Percentiles rank a stretch among this genome's conserved stretches.
phyloP scores from a whole-genome alignment of 1,140 invertebrate species.

The Aphelinus certus region DNA sequence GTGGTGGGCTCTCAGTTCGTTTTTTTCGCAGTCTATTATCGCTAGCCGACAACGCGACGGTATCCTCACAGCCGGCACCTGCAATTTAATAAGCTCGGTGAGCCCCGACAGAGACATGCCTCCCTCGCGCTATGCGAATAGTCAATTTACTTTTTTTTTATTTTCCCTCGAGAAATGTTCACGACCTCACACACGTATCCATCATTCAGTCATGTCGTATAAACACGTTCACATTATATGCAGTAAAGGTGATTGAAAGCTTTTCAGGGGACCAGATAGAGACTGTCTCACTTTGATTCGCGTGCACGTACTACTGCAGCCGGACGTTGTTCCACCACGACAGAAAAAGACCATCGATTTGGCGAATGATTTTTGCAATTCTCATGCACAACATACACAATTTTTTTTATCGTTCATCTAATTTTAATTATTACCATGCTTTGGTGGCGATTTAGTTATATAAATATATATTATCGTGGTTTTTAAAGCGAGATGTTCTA shows the following conservation, averaged over 20 bases:
- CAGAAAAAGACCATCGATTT: slow-evolving; percentile 8
- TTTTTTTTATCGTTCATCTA: slow-evolving; percentile 7
- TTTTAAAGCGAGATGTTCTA: slow-evolving; percentile 18
- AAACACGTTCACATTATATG: background rate
- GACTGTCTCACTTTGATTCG: slow-evolving; percentile 23
- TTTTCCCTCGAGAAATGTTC: no score
- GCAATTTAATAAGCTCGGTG: slow-evolving; percentile 54
- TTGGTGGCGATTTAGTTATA: no score
- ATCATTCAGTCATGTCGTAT: no score
- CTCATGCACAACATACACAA: slow-evolving; percentile 2
- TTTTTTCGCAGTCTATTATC: background rate
- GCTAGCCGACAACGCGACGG: slow-evolving; percentile 44
- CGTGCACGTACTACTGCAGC: no score
- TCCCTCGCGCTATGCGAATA: background rate
- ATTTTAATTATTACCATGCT: slow-evolving; percentile 25
- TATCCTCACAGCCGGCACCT: slow-evolving; percentile 61
- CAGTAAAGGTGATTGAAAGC: slow-evolving; percentile 13
- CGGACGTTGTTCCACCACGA: no score
- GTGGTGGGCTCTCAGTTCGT: slow-evolving; percentile 14
- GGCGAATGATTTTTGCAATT: slow-evolving; percentile 1
- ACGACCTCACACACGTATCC: no score
- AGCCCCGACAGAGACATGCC: slow-evolving; percentile 34
- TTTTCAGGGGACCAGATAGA: slow-evolving; percentile 23
- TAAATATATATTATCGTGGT: background rate
- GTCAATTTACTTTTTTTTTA: no score